Conservation (phyloP, 2,113 vertebrate genomes). For the Semnornis frantzii region DNA sequence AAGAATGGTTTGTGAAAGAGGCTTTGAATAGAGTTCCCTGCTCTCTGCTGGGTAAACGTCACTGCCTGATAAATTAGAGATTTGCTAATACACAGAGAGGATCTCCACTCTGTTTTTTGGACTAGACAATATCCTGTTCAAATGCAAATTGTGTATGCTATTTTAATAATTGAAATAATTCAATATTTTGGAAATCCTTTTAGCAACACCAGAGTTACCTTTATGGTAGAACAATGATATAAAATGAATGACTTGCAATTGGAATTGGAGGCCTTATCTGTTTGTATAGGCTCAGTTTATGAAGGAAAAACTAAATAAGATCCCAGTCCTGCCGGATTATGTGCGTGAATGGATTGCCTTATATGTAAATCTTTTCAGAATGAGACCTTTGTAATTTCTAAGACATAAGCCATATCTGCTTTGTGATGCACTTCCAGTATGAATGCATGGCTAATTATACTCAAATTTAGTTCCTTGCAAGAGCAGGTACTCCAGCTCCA, state of each 20-base stretch:
- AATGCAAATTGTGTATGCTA: background rate
- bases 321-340: background rate
- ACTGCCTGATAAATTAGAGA: background rate
- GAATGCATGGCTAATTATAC: background rate
- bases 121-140: background rate
- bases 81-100: background rate
- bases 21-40: background rate
- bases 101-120: background rate
- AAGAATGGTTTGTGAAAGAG: background rate
- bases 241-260: background rate
- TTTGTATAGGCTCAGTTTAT: background rate
- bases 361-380: background rate
- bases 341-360: background rate
- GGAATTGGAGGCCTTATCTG: background rate
- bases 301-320: constrained; percentile 6
- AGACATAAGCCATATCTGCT: background rate
- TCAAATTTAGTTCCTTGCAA: background rate
- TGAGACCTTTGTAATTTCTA: constrained; percentile 9
- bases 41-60: background rate
- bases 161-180: background rate
- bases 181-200: constrained; percentile 3
- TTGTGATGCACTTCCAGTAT: background rate
- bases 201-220: background rate
- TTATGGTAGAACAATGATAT: background rate
- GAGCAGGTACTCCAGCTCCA: background rate